phyloP scores from a whole-genome alignment of 2,888 invertebrate genomes.

The Drosophila bunnanda region DNA sequence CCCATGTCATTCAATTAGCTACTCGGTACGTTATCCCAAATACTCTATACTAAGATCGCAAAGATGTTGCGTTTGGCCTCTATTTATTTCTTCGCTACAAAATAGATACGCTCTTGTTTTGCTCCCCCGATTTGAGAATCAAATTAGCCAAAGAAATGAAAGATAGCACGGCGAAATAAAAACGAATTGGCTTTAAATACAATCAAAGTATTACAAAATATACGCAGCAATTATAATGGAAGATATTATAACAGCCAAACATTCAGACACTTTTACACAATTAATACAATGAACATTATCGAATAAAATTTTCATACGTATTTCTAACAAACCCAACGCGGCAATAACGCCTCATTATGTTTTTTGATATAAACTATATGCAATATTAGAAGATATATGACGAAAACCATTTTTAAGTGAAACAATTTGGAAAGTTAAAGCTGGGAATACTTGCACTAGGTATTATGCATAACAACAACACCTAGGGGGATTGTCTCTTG shows the following conservation, averaged over 20 bases:
- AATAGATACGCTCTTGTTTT: conserved; percentile 46
- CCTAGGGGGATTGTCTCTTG: no score
- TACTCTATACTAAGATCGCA: conserved; percentile 39
- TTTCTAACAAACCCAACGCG: conserved; percentile 68
- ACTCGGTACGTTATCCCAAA: conserved; percentile 43
- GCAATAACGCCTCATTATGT: background rate
- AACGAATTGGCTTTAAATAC: conserved; percentile 68
- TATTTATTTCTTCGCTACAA: conserved; percentile 14
- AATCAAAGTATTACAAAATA: conserved; percentile 51
- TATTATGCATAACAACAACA: no score
- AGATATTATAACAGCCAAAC: conserved; percentile 23
- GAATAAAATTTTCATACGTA: conserved; percentile 81
- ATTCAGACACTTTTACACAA: conserved; percentile 47
- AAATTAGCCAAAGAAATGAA: conserved; percentile 77
- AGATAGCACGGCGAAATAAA: conserved; percentile 47
- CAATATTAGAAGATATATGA: background rate
- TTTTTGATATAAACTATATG: background rate
- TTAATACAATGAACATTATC: conserved; percentile 79
- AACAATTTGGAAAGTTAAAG: background rate
- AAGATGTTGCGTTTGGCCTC: conserved; percentile 43
- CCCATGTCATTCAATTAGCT: conserved; percentile 40
- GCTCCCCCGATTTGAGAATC: conserved; percentile 54
- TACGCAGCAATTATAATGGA: conserved; percentile 44
- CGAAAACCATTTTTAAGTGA: background rate
- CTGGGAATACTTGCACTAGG: no score